Evolutionary conservation across 2,888 invertebrate species (phyloP), one percentile per base, ranked within the genome.

Genomic region (Plagodis dolabraria): DNA sequence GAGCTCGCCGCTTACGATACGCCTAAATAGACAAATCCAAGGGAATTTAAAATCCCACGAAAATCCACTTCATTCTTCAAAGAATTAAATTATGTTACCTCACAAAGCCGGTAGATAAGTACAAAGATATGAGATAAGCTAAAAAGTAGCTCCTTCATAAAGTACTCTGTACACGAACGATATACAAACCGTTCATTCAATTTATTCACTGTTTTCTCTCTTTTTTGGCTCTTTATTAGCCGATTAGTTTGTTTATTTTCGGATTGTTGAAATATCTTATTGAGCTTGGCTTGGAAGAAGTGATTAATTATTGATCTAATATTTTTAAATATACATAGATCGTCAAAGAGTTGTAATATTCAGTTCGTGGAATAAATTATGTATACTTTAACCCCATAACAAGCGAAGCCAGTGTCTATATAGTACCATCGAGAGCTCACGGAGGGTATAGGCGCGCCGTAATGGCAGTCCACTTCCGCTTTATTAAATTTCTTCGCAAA

Each of bases 401-500:
- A 61, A 65, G 59, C 47, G 6, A n/a, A 33, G 45, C 46, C 48
- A 44, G 51, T 40, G 52, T 45, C 57, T 58, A 53, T 60, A 69
- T 58, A 57, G 52, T 57, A 49, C 46, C 59, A 54, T 48, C 58
- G 65, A 60, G 47, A 70, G 69, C 70, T 65, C 74, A 65, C 67
- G 68, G 72, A 76, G 69, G 71, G 72, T 67, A 72, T 77, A 82
- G 84, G 82, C 76, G 78, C 75, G 79, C 77, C 83, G 77, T 87
- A 88, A 89, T 86, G 79, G 84, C 80, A 79, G 83, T 86, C 87
- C 87, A 86, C 87, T 92, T 92, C 91, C 90, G 89, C 92, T 86
- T 92, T 92, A 92, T 92, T 92, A 92, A 92, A 92, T 92, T 92
- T 92, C 92, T 91, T 90, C 83, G 90, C 92, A 92, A 92, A 92